Conservation (phyloP, 2,113 vertebrate species). For the Hippolais icterina region DNA sequence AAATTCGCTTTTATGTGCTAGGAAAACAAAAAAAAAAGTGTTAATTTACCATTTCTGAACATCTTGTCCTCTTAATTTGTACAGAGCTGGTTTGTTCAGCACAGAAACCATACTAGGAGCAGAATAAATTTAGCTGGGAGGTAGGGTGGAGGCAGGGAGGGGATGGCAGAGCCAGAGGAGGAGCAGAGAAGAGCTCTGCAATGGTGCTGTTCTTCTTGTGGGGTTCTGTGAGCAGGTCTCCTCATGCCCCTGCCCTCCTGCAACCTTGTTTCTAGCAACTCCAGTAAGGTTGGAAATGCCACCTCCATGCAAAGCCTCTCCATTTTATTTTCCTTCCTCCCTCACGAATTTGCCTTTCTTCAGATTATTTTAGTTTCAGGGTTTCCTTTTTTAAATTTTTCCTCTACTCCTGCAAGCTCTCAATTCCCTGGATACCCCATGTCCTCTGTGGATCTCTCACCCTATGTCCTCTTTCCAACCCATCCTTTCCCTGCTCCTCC, state of each 20-base stretch:
- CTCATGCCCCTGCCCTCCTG: neutral
- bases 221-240: neutral
- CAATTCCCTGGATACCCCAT: neutral
- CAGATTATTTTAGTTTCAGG: neutral
- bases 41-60: constrained; percentile 62
- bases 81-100: constrained; percentile 8
- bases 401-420: neutral
- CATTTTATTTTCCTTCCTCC: neutral
- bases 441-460: neutral
- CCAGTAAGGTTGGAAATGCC: neutral
- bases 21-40: constrained; percentile 35
- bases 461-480: neutral
- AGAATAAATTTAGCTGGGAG: constrained; percentile 45
- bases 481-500: neutral
- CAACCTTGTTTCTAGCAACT: neutral
- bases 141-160: neutral
- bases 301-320: neutral
- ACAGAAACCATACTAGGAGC: neutral
- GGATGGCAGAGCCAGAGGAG: neutral
- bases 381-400: neutral
- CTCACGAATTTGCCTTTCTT: neutral
- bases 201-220: neutral
- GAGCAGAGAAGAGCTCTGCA: neutral
- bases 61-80: constrained; percentile 62
- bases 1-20: constrained; percentile 50